Conservation (phyloP, 2,888 invertebrate species). For the Prostheceraeus crozeri region DNA sequence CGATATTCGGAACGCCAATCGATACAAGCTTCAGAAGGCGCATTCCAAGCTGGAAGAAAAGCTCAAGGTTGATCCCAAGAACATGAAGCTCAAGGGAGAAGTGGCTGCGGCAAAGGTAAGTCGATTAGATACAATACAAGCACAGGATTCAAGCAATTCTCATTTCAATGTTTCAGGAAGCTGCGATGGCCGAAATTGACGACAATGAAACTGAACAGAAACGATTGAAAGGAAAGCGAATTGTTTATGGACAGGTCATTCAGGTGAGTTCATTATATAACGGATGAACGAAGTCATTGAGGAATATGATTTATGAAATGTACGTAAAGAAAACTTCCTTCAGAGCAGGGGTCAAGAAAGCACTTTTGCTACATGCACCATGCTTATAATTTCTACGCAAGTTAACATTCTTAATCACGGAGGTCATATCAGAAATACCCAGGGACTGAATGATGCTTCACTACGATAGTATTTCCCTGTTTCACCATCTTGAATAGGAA, state of each 20-base stretch:
- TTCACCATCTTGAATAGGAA: too few relatives aligned
- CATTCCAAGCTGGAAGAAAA: conserved; percentile 45
- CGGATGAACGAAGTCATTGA: too few relatives aligned
- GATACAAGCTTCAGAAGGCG: conserved; percentile 53
- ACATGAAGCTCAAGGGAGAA: conserved; percentile 44
- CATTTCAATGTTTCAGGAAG: conserved; percentile 43
- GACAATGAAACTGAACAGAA: conserved; percentile 53
- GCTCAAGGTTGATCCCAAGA: conserved; percentile 45
- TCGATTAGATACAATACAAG: conserved; percentile 6
- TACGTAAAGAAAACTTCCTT: too few relatives aligned
- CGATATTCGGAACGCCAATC: conserved; percentile 49
- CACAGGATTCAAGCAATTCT: background rate
- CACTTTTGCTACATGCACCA: too few relatives aligned
- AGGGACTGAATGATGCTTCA: too few relatives aligned
- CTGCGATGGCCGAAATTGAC: conserved; percentile 50
- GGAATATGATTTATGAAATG: too few relatives aligned
- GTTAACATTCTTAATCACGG: too few relatives aligned
- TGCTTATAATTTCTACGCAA: too few relatives aligned
- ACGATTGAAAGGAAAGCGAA: conserved; percentile 50
- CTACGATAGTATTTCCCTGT: too few relatives aligned
- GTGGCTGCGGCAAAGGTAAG: conserved; percentile 47
- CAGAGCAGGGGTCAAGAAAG: too few relatives aligned
- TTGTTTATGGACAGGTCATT: conserved; percentile 54
- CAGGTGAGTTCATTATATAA: conserved; percentile 49
- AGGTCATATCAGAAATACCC: too few relatives aligned